Percentiles rank a stretch among this genome's conserved stretches.
Conservation (phyloP, 2,113 vertebrate genomes). For the Bos taurus region DNA sequence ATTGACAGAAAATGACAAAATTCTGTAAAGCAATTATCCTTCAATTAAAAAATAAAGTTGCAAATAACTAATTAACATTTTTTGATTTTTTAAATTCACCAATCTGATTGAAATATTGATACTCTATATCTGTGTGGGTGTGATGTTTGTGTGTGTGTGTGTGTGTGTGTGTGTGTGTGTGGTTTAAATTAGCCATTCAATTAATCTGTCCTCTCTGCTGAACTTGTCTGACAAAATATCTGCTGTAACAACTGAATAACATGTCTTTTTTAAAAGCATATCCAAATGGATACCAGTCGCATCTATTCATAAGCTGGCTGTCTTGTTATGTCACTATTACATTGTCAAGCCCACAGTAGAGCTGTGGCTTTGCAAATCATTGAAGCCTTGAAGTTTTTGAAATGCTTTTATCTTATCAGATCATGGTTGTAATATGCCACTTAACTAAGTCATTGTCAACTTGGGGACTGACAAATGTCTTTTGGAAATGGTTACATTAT, state of each 20-base stretch:
- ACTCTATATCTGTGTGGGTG: not conserved
- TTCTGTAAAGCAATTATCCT: not conserved
- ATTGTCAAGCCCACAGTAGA: constrained; percentile 44
- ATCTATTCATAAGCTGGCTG: constrained; percentile 51
- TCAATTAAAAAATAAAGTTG: not conserved
- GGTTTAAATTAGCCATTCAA: constrained; percentile 52
- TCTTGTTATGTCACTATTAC: constrained; percentile 39
- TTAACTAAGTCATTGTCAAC: constrained; percentile 73
- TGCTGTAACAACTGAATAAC: not conserved
- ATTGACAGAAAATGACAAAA: not conserved
- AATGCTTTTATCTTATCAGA: constrained; percentile 61
- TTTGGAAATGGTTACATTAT: constrained; percentile 47
- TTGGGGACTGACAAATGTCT: constrained; percentile 25
- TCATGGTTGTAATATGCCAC: constrained; percentile 48
- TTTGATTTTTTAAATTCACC: constrained; percentile 47
- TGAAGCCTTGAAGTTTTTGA: constrained; percentile 1
- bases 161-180: not conserved
- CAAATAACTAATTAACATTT: not conserved
- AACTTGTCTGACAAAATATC: constrained; percentile 48
- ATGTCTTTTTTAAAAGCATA: constrained; percentile 36
- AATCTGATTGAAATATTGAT: constrained; percentile 12
- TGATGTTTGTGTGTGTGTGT: not conserved
- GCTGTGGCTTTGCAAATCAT: not conserved
- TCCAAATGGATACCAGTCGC: constrained; percentile 26
- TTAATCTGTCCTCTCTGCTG: constrained; percentile 53